phyloP scores from a whole-genome alignment of 1,140 invertebrate genomes.

The Solen grandis region DNA sequence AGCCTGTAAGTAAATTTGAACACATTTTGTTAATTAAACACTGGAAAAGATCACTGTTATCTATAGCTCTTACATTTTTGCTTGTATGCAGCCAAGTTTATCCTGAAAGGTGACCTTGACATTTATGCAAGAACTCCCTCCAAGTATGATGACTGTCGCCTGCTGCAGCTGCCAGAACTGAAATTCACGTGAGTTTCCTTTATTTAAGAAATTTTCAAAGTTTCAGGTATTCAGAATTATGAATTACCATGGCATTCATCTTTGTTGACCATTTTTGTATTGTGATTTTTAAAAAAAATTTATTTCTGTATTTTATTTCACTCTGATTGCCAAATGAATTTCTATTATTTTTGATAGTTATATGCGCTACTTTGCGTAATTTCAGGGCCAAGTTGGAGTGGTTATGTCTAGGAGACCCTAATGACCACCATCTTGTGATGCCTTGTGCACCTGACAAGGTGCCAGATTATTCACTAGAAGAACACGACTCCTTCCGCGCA shows the following conservation, averaged over 20 bases:
- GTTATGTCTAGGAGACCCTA: constrained; percentile 94
- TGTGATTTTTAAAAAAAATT: too few relatives aligned
- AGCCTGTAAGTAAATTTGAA: too few relatives aligned
- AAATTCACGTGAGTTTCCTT: constrained; percentile 79
- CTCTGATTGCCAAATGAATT: too few relatives aligned
- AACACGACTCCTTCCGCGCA: constrained; percentile 88
- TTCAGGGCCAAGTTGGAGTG: constrained; percentile 90
- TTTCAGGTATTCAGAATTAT: too few relatives aligned
- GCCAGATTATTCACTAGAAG: constrained; percentile 96
- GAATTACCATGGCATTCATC: too few relatives aligned
- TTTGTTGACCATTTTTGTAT: too few relatives aligned
- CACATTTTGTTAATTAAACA: too few relatives aligned
- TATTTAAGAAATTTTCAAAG: background rate
- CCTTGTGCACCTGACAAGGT: constrained; percentile 98
- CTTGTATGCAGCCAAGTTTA: constrained; percentile 86
- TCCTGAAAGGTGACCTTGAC: constrained; percentile 92
- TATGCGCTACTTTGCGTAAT: too few relatives aligned
- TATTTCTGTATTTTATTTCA: too few relatives aligned
- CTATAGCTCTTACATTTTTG: too few relatives aligned
- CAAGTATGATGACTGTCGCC: constrained; percentile 98
- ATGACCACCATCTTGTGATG: constrained; percentile 97
- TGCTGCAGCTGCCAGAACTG: constrained; percentile 93
- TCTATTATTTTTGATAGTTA: too few relatives aligned
- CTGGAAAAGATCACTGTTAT: too few relatives aligned
- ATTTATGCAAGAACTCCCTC: constrained; percentile 97